Percentiles rank a stretch among this genome's conserved stretches.
These are phyloP conservation scores for Rambutsinella grinnellia DNA, from an alignment of 2,888 invertebrate species.

Conservation along the genomic window DNA sequence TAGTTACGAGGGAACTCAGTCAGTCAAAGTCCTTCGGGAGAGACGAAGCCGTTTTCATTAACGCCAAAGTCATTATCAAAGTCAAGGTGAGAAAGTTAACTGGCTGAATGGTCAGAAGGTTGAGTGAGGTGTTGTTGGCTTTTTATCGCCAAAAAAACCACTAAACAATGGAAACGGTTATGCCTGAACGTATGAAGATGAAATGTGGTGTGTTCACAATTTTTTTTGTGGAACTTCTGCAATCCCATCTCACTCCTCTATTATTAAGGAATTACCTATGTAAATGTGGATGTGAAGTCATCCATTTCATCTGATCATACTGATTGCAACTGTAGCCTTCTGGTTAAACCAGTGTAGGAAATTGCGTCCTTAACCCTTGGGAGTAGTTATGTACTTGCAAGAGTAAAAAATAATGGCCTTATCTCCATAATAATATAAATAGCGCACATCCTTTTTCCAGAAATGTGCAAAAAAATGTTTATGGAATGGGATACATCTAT, in stretches of 20 bases:
- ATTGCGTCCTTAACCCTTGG: conserved; percentile 55
- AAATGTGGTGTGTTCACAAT: too few species aligned
- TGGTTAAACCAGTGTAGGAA: conserved; percentile 37
- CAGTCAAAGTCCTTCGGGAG: conserved; percentile 47
- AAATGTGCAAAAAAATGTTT: too few species aligned
- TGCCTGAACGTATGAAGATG: too few species aligned
- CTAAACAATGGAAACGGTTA: conserved; percentile 5
- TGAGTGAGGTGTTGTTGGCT: conserved; percentile 21
- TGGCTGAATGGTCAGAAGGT: conserved; percentile 59
- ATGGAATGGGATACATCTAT: neutral
- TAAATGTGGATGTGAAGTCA: neutral
- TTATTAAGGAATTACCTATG: neutral
- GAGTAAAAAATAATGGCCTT: too few species aligned
- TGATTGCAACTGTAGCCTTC: conserved; percentile 29
- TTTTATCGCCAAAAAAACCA: conserved; percentile 41
- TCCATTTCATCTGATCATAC: neutral
- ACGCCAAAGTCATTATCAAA: conserved; percentile 59
- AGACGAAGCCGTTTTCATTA: conserved; percentile 56
- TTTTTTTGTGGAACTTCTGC: neutral
- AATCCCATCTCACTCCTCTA: conserved; percentile 1
- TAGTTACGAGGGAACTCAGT: too few species aligned
- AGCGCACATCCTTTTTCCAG: neutral
- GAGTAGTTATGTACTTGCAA: conserved; percentile 14
- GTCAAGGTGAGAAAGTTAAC: conserved; percentile 57
- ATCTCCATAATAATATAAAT: neutral